Evolutionary conservation across 2,113 vertebrate species (phyloP), one percentile per base, ranked within the genome.

Genomic region (Campylorhamphus procurvoides): DNA sequence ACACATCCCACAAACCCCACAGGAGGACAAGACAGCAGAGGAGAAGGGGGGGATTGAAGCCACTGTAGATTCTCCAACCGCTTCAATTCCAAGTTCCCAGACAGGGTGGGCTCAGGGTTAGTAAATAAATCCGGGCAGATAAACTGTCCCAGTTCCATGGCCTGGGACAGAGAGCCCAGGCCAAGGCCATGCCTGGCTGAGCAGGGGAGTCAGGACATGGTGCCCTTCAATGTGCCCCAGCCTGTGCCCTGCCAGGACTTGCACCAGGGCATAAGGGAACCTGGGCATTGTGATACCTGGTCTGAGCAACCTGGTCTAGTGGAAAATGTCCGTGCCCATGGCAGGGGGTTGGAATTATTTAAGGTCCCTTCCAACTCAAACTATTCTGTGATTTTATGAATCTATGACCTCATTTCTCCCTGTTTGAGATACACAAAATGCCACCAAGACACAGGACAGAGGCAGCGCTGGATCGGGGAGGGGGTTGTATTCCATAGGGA

Each of bases 21-120:
- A 1, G 46, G 35, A 56, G 22, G 39, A 71, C 0, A 3, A 16
- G 67, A 42, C 0, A 1, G n/a, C 50, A 58, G 53, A 0, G 0
- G 42, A 40, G 40, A 60, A 73, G 3, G 3, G 29, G 14, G 9
- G 11, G 8, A 0, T 4, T 9, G 52, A 53, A n/a, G 52, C 22
- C 14, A 18, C 31, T 2, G 0, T 6, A n/a, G 6, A 19, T 42
- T 28, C 53, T 39, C 14, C 16, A 10, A 6, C 2, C 59, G 7
- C 35, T n/a, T n/a, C 33, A 6, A 18, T 37, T 31, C 19, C 7
- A 6, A 44, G 5, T 29, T 6, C 35, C 27, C n/a, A 10, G 2
- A 6, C 1, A 1, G 18, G 25, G 50, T 3, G 76, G 42, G 44
- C 35, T 73, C 12, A 5, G 64, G 59, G 8, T 59, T 13, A n/a